phyloP scores from a whole-genome alignment of 2,888 invertebrate species.

The Caenorhabditis panamensis region DNA sequence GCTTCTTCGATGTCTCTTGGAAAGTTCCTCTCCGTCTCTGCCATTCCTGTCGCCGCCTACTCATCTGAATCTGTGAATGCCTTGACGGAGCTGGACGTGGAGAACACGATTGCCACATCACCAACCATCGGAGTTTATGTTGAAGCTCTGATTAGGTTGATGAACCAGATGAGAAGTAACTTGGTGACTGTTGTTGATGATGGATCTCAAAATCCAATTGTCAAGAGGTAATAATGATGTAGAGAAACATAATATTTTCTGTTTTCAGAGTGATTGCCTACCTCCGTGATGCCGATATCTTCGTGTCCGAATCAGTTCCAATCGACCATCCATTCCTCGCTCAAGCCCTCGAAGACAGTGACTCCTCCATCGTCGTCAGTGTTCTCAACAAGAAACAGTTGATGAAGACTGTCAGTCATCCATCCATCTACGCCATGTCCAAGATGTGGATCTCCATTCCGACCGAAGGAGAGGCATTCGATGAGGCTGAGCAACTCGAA shows the following conservation, averaged over 20 bases:
- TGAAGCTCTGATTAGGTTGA: conserved; percentile 70
- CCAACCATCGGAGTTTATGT: conserved; percentile 75
- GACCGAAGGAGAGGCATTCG: conserved; percentile 70
- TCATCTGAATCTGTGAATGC: conserved; percentile 72
- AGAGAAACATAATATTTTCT: too few species aligned
- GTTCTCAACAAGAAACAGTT: conserved; percentile 69
- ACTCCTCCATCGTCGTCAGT: conserved; percentile 74
- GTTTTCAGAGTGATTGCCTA: conserved; percentile 65
- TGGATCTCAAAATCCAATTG: conserved; percentile 64
- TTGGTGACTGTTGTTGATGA: conserved; percentile 76
- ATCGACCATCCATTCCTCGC: conserved; percentile 72
- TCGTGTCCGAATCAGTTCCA: conserved; percentile 73
- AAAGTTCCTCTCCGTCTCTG: conserved; percentile 72
- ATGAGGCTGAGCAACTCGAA: conserved; percentile 64
- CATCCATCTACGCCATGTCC: conserved; percentile 62
- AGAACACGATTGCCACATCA: conserved; percentile 73
- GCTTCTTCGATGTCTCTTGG: conserved; percentile 73
- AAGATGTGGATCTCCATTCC: conserved; percentile 74
- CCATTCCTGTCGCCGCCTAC: conserved; percentile 77
- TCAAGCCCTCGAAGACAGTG: conserved; percentile 72
- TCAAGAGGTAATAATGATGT: conserved; percentile 49
- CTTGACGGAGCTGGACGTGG: conserved; percentile 68
- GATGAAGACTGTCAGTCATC: conserved; percentile 50
- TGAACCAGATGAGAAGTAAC: conserved; percentile 73
- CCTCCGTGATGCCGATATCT: conserved; percentile 71